Evolutionary conservation across 35 echinoderm and acorn worm genomes (phyloP), one percentile per base, ranked within the genome.

Genomic region (Strongylocentrotus purpuratus): DNA sequence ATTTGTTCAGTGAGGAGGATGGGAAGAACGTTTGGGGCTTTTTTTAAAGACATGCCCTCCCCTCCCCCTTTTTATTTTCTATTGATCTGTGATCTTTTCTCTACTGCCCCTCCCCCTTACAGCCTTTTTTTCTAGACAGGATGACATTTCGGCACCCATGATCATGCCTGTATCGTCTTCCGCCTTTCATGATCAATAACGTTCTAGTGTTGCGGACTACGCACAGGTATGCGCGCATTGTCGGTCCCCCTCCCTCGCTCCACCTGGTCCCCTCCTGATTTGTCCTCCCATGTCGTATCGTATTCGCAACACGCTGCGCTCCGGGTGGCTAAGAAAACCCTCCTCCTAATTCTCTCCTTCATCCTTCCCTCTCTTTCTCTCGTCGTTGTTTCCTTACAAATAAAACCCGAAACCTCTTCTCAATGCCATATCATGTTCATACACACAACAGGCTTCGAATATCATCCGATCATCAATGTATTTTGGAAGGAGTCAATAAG

Each of bases 271-370:
- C 20, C 32, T 13, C 33, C 32, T 18, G 14, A 32, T 89, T 89
- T 45, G 87, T 89, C 87, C 87, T 78, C 87, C 33, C 87, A 33
- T 11, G 9, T 20, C n/a, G 31, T 45, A 46, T 41, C 45, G 45
- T 89, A 45, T 46, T 89, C 87, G 22, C n/a, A 89, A 5, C 87
- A 41, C 45, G 87, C 25, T 28, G 33, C 87, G 87, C 87, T 89
- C 87, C 87, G 87, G 87, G 87, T 89, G 87, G 87, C 87, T 89
- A 89, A 45, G 45, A 89, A 33, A 89, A 46, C 87, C 86, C 18
- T 89, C 45, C 87, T 45, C 87, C 45, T 45, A 45, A 89, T 35
- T 89, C 4, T 18, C 25, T 45, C 41, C 9, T 41, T 33, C 33
- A 18, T 41, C 0, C 32, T 14, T 31, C 7, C 33, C 6, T 18